Evolutionary conservation across 2,888 invertebrate genomes (phyloP).

Genomic region (Gymnosoma rotundatum): DNA sequence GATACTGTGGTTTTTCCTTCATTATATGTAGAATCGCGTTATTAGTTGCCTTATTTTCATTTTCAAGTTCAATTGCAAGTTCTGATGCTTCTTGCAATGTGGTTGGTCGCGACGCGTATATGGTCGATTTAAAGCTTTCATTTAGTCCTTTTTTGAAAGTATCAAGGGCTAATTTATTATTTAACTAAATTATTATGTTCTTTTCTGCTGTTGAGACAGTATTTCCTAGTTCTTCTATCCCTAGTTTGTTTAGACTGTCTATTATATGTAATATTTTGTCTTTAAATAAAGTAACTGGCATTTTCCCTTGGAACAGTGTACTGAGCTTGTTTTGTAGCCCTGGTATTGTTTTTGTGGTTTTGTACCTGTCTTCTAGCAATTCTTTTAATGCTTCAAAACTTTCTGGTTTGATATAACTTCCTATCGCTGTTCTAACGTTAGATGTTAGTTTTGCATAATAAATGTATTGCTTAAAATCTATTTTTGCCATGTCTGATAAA

Average conservation of each 20-base stretch:
- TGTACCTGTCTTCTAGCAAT: neutral
- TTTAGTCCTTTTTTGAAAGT: too few species aligned
- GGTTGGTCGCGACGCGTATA: too few species aligned
- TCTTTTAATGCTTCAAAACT: slow-evolving; percentile 1
- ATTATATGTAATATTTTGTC: neutral
- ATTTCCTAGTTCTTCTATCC: too few species aligned
- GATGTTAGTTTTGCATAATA: too few species aligned
- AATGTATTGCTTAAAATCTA: slow-evolving; percentile 8
- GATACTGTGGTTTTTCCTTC: neutral
- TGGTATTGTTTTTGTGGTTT: neutral
- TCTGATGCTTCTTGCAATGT: too few species aligned
- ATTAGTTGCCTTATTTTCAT: neutral
- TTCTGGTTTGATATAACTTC: neutral
- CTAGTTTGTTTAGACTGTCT: neutral
- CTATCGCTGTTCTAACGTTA: too few species aligned
- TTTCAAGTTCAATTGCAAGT: neutral
- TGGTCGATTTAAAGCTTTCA: too few species aligned
- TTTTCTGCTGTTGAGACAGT: too few species aligned
- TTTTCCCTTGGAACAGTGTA: neutral
- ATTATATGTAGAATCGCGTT: neutral
- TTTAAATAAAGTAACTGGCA: neutral
- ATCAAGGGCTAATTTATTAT: too few species aligned
- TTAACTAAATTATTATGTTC: too few species aligned
- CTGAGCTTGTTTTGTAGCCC: neutral
- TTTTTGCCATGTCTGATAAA: neutral